Base-by-base conservation (phyloP, 2,888 invertebrate genomes). In the Sepioteuthis lessoniana region DNA sequence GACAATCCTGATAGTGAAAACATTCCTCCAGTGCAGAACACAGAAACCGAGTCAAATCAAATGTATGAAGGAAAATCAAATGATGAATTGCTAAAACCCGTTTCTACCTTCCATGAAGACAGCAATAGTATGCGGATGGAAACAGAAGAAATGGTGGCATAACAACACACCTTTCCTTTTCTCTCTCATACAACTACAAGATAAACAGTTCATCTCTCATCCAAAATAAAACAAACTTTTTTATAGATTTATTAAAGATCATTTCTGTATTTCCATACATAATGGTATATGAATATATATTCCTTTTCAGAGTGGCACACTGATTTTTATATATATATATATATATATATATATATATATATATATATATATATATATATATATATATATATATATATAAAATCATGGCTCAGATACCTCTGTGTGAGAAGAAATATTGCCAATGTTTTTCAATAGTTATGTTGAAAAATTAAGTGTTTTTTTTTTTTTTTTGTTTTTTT, bases 1-100 rank as follows among this genome's bases (percentile, higher is more conserved):
- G 97, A 97, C 94, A 96, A 96, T 94, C 95, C 93, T 35, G 93
- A 95, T 94, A 92, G 94, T 31, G 96, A 96, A 95, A 96, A 96
- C 94, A 94, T 96, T 31, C 96, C 96, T 8, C 96, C 96, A 19
- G 94, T 93, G 37, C 94, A 95, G 25, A 96, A 94, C 91, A 95
- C 95, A 21, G 96, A 96, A 60, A 95, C 96, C 35, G 95, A 96
- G 94, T 96, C 96, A 25, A 96, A 96, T 94, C 96, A 96, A 76
- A 96, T 96, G 95, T 94, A 93, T 35, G 94, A 94, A 42, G 93
- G 94, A 28, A 94, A 93, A 19, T 94, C 94, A 46, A 92, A 92
- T 31, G 92, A 92, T 46, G 92, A 92, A 92, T 5, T 92, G 31
- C 16, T 92, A 47, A 92, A 92, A 92, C 94, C 94, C 93, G 90